Base-by-base conservation (phyloP, 1,140 invertebrate genomes). In the Bombus polaris region DNA sequence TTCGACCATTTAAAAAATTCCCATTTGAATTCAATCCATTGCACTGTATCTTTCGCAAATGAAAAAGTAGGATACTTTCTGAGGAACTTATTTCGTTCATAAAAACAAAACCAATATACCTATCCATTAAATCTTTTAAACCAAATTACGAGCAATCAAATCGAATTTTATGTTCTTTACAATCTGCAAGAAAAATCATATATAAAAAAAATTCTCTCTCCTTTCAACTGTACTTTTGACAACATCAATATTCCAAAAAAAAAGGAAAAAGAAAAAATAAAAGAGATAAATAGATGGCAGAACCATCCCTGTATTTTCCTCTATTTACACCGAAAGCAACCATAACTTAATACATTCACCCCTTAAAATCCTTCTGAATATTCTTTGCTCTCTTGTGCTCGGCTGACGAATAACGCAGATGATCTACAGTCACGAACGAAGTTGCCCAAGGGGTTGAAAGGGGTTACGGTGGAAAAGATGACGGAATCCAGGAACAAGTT, bases 321-420 rank as follows among this genome's bases (percentile, higher is more conserved):
- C 22, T 39, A 13, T 37, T 39, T 70, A 39, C 13, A 9, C n/a
- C 8, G 3, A n/a, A 13, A 25, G 25, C n/a, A 65, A 35, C 15
- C 57, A 22, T 22, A 32, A 42, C 25, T 28, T 57, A 13, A 37
- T 62, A 47, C 39, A 62, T 75, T 37, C 28, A 25, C 53, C 1
- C 4, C 9, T 22, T 44, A 65, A 74, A 82, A 82, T n/a, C n/a
- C 13, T 74, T n/a, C 22, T 37, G 13, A 2, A 37, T 59, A 25
- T 82, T n/a, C 39, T 25, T 62, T 74, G 65, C 59, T 57, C 44
- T 59, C 80, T 53, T 35, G 53, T 47, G 47, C 57, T 75, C 18
- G 71, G 32, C 44, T n/a, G 57, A 83, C 76, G 87, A 88, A 88
- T 89, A 85, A 88, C 77, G 71, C 35, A 57, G 76, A 44, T 59